A percentile compares a stretch with the other conserved stretches of the same genome.
Conservation (phyloP, 2,113 vertebrate species). For the Boleophthalmus pectinirostris region DNA sequence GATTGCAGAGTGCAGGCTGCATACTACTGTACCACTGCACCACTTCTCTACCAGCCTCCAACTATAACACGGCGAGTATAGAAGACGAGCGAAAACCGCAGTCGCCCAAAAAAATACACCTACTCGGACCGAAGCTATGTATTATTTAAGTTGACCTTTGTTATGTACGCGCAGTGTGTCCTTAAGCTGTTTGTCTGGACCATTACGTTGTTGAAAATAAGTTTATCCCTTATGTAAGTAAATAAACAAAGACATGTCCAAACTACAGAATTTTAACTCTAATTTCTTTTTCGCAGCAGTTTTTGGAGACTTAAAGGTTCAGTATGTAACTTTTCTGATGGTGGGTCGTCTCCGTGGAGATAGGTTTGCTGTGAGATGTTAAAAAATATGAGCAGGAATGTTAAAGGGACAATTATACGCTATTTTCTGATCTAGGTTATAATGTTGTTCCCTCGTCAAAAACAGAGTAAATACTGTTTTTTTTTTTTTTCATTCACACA, state of each 20-base stretch:
- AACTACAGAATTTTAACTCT: too few species aligned
- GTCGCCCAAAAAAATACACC: neutral
- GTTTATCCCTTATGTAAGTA: neutral
- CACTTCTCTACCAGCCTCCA: conserved; percentile 28
- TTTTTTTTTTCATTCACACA: too few species aligned
- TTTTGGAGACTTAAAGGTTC: neutral
- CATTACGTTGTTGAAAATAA: neutral
- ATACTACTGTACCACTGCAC: conserved; percentile 49
- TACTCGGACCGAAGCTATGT: neutral
- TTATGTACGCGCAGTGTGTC: neutral
- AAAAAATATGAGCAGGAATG: too few species aligned
- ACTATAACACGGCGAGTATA: conserved; percentile 11
- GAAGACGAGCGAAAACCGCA: conserved; percentile 7
- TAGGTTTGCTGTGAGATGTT: too few species aligned
- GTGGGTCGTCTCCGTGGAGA: too few species aligned
- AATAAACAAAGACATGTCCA: neutral
- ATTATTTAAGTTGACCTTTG: neutral
- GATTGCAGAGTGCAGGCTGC: conserved; percentile 54
- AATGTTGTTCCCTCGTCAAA: too few species aligned
- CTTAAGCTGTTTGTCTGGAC: neutral
- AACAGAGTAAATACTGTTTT: too few species aligned
- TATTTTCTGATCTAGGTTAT: too few species aligned
- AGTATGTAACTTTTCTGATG: neutral
- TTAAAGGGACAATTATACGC: too few species aligned
- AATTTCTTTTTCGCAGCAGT: neutral